phyloP scores from a whole-genome alignment of 2,888 invertebrate genomes.

The Phytoseiulus persimilis region DNA sequence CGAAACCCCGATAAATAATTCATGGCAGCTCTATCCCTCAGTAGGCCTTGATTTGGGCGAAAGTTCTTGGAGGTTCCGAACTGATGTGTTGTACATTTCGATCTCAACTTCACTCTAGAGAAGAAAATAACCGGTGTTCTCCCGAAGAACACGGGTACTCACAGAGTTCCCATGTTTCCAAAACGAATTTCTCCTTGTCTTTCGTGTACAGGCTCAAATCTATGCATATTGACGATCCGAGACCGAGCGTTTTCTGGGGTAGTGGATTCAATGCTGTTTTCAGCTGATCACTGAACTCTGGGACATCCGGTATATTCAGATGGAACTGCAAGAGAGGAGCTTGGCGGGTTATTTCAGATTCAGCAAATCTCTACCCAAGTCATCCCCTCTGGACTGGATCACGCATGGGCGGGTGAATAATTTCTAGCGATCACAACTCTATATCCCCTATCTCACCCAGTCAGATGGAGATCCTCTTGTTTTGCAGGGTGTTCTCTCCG shows the following conservation, averaged over 20 bases:
- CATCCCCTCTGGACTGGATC: no score
- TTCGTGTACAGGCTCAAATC: conserved; percentile 16
- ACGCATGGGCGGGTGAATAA: no score
- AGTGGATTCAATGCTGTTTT: background rate
- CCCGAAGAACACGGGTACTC: background rate
- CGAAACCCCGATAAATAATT: background rate
- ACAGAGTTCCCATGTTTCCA: conserved; percentile 27
- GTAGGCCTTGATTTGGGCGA: background rate
- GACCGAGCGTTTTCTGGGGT: conserved; percentile 15
- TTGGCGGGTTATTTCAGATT: background rate
- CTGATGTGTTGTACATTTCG: background rate
- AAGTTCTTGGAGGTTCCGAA: background rate
- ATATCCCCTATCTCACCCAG: background rate
- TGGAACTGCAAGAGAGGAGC: background rate
- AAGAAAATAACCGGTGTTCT: background rate
- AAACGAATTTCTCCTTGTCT: background rate
- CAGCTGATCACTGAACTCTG: conserved; percentile 9
- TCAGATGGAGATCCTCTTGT: background rate
- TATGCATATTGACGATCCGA: background rate
- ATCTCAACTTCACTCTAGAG: background rate
- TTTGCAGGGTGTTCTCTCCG: conserved; percentile 8
- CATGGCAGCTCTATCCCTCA: background rate
- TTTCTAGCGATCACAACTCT: no score
- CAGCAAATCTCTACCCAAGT: no score
- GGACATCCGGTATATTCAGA: conserved; percentile 8